Base-by-base conservation (phyloP, 2,888 invertebrate species). In the Eumacrocentrus americanus region DNA sequence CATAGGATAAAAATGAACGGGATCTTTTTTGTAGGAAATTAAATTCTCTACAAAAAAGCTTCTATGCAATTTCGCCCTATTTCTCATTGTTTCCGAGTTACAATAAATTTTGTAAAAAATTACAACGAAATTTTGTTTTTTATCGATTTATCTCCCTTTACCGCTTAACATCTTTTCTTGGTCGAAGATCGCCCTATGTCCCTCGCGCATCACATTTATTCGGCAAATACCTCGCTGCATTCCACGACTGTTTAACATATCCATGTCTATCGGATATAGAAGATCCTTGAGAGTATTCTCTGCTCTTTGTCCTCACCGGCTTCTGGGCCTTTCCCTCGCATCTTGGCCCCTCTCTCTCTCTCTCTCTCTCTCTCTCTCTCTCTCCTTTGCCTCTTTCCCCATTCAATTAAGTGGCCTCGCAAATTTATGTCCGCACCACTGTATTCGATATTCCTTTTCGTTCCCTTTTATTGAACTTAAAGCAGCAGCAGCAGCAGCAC, bases 391-490 rank as follows among this genome's bases (percentile, higher is more conserved):
- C 58, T 58, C 54, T 60, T 75, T 74, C 72, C 77, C 77, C 74
- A 76, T 80, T 80, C 80, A 80, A 80, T 80, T 80, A 80, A 78
- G 75, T 74, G 69, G 70, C 70, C 69, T 72, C 66, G 77, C 72
- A 78, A 79, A 80, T 80, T 80, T 80, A 80, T 80, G 80, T 78
- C 70, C 70, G 68, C 68, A 68, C 72, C 70, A 68, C 70, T 67
- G 69, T 67, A 71, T 71, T 72, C 72, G 70, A 73, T 76, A 76
- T 77, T 75, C 72, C 70, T 70, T 68, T 53, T 71, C 69, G 63
- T 67, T 58, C 53, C 40, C 63, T 46, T 67, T 70, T 71, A 73
- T 72, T 68, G 73, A 72, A 73, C n/a, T n/a, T 65, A 57, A 58
- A 34, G 25, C 47, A 50, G 12, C 44, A 37, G 20, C 14, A 37